Evolutionary conservation across 2,113 vertebrate genomes (phyloP).

Genomic region (Hoplias malabaricus): DNA sequence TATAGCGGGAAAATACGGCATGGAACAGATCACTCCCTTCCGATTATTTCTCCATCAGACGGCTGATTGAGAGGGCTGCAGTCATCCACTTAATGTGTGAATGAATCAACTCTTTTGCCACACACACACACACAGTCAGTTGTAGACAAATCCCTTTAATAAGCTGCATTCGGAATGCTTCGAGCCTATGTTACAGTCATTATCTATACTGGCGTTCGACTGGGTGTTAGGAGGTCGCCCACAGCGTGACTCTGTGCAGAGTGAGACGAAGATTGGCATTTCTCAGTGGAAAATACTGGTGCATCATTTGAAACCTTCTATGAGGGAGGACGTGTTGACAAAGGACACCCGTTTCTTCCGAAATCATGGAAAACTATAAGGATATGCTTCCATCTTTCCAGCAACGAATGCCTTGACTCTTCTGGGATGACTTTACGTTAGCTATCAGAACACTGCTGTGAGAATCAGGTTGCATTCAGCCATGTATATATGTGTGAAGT

Average conservation of each 20-base stretch:
- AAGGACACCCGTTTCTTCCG: too few relatives aligned
- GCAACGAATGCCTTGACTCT: too few relatives aligned
- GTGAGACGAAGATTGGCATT: background rate
- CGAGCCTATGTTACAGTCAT: slow-evolving; percentile 45
- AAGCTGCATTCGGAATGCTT: slow-evolving; percentile 55
- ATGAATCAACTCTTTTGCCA: slow-evolving; percentile 60
- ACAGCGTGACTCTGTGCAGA: background rate
- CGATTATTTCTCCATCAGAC: slow-evolving; percentile 17
- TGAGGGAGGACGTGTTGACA: background rate
- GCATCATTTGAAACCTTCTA: slow-evolving; percentile 19
- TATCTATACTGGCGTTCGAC: background rate
- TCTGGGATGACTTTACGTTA: too few relatives aligned
- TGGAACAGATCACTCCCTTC: background rate
- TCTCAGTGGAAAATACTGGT: slow-evolving; percentile 17
- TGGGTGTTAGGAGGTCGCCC: background rate
- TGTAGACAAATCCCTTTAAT: slow-evolving; percentile 63
- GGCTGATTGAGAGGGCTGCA: slow-evolving; percentile 35
- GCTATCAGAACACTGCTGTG: background rate
- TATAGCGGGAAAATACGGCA: background rate
- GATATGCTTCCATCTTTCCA: too few relatives aligned
- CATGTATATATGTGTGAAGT: background rate
- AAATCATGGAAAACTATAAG: too few relatives aligned
- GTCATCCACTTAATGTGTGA: slow-evolving; percentile 50
- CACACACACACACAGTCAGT: slow-evolving; percentile 43
- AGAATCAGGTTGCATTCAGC: background rate